phyloP scores from a whole-genome alignment of 2,797 vertebrate genomes.

The Euphonia xanthogaster region DNA sequence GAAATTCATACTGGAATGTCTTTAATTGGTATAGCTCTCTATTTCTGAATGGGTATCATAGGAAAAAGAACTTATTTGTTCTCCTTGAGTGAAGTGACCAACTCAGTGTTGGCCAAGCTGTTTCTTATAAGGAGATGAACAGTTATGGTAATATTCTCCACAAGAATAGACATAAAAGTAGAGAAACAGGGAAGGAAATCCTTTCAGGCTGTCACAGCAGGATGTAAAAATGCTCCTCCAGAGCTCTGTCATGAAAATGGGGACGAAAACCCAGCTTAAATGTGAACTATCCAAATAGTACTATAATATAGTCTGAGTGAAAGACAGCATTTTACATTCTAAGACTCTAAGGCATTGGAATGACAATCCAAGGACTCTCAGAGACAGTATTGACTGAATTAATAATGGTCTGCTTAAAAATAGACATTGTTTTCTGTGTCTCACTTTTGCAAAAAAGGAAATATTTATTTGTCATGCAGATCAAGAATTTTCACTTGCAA shows the following conservation, averaged over 20 bases:
- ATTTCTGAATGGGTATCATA: neutral
- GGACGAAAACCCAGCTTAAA: neutral
- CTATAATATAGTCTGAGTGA: neutral
- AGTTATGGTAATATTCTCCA: neutral
- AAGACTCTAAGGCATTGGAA: neutral
- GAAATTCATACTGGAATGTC: neutral
- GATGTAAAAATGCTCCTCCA: neutral
- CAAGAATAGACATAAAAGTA: neutral
- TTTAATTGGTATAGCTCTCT: neutral
- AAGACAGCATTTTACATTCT: neutral
- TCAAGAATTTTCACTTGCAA: conserved; percentile 2
- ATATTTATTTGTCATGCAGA: neutral
- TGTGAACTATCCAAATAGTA: neutral
- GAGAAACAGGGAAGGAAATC: neutral
- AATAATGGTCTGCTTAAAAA: neutral
- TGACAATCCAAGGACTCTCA: neutral
- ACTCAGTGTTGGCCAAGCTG: neutral
- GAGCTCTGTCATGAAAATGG: neutral
- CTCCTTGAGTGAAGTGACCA: neutral
- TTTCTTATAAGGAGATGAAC: neutral
- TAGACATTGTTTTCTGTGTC: accelerated
- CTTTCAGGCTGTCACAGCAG: neutral
- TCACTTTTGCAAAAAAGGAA: neutral
- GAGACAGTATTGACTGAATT: neutral
- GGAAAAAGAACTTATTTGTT: neutral